Percentiles rank a stretch among this genome's conserved stretches.
phyloP scores from a whole-genome alignment of 1,140 invertebrate species.

The Caerostris extrusa region DNA sequence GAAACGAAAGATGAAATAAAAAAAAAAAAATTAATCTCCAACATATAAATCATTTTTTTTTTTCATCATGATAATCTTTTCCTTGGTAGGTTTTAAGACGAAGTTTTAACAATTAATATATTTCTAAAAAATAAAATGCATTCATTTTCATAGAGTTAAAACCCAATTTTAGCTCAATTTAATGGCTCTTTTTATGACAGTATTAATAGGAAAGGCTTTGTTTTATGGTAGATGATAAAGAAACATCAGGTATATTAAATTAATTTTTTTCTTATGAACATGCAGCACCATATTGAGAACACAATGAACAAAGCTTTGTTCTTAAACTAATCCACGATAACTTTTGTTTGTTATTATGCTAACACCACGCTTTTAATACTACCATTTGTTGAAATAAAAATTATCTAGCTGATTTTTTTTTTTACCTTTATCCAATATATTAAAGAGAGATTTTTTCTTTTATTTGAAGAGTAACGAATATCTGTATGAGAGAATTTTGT shows the following conservation, averaged over 20 bases:
- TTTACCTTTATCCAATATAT: neutral
- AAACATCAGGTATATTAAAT: slow-evolving; percentile 58
- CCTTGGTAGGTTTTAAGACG: neutral
- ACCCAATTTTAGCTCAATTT: slow-evolving; percentile 45
- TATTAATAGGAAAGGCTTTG: slow-evolving; percentile 34
- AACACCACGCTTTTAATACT: neutral
- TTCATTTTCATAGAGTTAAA: neutral
- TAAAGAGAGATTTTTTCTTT: no score
- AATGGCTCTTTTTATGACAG: slow-evolving; percentile 44
- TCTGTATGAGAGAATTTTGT: neutral
- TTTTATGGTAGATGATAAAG: slow-evolving; percentile 15
- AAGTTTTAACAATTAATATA: neutral
- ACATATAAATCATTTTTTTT: neutral
- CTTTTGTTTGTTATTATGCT: slow-evolving; percentile 40
- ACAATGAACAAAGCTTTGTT: slow-evolving; percentile 24
- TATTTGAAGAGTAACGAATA: no score
- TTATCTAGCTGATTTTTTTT: no score
- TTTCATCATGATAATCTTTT: neutral
- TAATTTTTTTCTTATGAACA: slow-evolving; percentile 51
- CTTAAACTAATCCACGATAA: neutral
- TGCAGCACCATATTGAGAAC: neutral
- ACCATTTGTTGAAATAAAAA: neutral
- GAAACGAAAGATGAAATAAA: no score
- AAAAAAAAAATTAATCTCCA: no score
- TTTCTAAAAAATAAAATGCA: neutral